Evolutionary conservation across 2,888 invertebrate genomes (phyloP), one percentile per base, ranked within the genome.

Genomic region (Cheilosia variabilis): DNA sequence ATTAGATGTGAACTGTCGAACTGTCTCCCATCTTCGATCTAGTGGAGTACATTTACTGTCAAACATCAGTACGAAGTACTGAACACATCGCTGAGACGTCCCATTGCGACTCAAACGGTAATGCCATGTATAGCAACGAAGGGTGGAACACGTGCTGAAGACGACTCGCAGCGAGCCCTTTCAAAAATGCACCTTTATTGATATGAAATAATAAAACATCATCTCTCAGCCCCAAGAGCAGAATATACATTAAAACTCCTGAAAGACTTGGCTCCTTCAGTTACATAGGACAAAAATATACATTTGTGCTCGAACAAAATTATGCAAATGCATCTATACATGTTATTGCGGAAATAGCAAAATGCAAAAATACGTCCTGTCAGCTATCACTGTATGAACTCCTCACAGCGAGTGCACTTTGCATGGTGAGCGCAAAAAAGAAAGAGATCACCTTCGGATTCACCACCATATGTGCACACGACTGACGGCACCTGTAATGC

Each of bases 281-380:
- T 58, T 41, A 2, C 31, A 31, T 9, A 58, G 31, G 31, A 10
- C 10, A 2, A 34, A 55, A 34, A 43, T 27, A 19, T 66, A n/a
- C 41, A 53, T 47, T 50, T 71, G 6, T 47, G 47, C 17, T 22
- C 19, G 34, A 71, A 50, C 22, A 34, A 57, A 50, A 13, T 50
- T 58, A 58, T 41, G 50, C 50, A 71, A 71, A 55, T 55, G 34
- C 9, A 10, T 31, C 43, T 13, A 31, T 15, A 2, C 24, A 37
- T 15, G 31, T n/a, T 65, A 47, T 63, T 63, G n/a, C 15, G 10
- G 52, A 15, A 52, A n/a, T 24, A 37, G 19, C 7, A 65, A 50
- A 45, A 34, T 63, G 31, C 47, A 37, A 37, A 52, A 37, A 52
- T 45, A 45, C 41, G 10, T 17, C 52, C 52, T 53, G 72, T 41